A percentile compares a stretch with the other conserved stretches of the same genome.
phyloP scores from a whole-genome alignment of 2,113 vertebrate species.

The Pollimyrus isidori region DNA sequence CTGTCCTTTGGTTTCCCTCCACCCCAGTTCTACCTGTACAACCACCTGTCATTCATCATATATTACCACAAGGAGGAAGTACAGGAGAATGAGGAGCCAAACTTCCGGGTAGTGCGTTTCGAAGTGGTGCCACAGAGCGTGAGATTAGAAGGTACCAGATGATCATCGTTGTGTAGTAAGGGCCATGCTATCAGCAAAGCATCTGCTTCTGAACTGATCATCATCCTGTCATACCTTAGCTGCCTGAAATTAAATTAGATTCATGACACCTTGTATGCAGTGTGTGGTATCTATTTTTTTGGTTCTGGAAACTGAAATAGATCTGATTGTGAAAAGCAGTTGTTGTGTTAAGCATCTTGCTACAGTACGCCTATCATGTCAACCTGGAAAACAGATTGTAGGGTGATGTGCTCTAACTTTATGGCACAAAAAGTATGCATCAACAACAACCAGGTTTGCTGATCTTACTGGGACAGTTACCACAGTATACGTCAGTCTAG shows the following conservation, averaged over 20 bases:
- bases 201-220: neutral
- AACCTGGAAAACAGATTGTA: neutral
- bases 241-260: neutral
- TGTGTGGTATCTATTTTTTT: neutral
- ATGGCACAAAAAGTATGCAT: neutral
- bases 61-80: slow-evolving; percentile 91
- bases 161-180: neutral
- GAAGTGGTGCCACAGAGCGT: slow-evolving; percentile 93
- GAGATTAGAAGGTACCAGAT: slow-evolving; percentile 71
- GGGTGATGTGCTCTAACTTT: neutral
- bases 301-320: neutral
- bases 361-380: neutral
- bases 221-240: neutral
- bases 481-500: neutral
- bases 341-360: neutral
- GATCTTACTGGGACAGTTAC: neutral
- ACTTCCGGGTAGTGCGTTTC: slow-evolving; percentile 90
- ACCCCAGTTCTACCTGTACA: slow-evolving; percentile 88
- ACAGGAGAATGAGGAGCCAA: slow-evolving; percentile 78
- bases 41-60: slow-evolving; percentile 96
- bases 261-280: neutral
- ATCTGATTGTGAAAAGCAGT: neutral
- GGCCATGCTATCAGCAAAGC: neutral
- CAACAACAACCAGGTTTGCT: neutral
- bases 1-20: neutral